Conservation (phyloP, 2,113 vertebrate genomes). For the Pyxicephalus adspersus region DNA sequence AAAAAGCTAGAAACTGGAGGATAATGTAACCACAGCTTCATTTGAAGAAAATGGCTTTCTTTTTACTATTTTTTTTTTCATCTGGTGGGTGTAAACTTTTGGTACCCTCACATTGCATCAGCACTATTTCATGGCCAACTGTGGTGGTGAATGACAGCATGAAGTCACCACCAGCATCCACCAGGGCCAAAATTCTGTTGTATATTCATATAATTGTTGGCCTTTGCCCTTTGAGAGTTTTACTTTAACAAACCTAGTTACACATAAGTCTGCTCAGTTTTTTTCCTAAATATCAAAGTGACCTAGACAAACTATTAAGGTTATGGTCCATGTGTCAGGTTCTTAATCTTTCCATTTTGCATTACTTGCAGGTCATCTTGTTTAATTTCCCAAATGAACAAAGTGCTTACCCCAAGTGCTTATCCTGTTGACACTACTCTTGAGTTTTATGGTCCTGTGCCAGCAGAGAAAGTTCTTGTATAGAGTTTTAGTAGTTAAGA, state of each 20-base stretch:
- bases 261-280: neutral
- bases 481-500: slow-evolving; percentile 16
- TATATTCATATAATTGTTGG: too few species aligned
- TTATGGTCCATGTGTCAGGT: neutral
- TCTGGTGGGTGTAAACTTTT: too few species aligned
- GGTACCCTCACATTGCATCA: too few species aligned
- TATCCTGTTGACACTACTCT: slow-evolving; percentile 30
- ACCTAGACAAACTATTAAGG: neutral
- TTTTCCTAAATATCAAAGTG: neutral
- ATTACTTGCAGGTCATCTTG: neutral
- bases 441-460: slow-evolving; percentile 1
- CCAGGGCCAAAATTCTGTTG: too few species aligned
- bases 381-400: slow-evolving; percentile 23
- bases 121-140: too few species aligned
- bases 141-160: too few species aligned
- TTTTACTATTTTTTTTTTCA: too few species aligned
- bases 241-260: neutral
- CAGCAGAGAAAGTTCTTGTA: neutral
- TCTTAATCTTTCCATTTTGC: neutral
- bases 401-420: slow-evolving; percentile 11
- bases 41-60: too few species aligned
- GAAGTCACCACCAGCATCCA: too few species aligned
- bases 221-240: too few species aligned
- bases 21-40: too few species aligned
- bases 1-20: too few species aligned